These are phyloP conservation scores for Parnassius orleans DNA, from an alignment of 2,888 invertebrate species.

Conservation along the genomic window DNA sequence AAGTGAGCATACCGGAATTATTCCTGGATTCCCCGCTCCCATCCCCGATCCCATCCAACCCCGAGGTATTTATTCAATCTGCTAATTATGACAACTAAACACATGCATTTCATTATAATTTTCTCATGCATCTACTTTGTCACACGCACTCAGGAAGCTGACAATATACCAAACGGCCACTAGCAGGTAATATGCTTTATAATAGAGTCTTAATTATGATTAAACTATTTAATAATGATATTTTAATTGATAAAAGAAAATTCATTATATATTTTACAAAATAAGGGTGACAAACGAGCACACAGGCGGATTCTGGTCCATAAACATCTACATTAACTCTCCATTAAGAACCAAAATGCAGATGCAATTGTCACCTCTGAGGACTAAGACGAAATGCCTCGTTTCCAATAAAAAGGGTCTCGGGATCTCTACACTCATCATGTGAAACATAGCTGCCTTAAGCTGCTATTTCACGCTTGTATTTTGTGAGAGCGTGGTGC, in stretches of 20 bases:
- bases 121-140: slow-evolving; percentile 20
- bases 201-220: no score
- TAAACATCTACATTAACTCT: background rate
- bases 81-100: background rate
- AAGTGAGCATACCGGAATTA: background rate
- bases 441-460: no score
- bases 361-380: no score
- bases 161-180: slow-evolving; percentile 53
- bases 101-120: background rate
- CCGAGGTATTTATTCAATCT: background rate
- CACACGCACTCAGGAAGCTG: slow-evolving; percentile 50
- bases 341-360: no score
- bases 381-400: no score
- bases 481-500: no score
- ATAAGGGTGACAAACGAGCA: background rate
- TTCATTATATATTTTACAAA: slow-evolving; percentile 19
- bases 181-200: slow-evolving; percentile 42
- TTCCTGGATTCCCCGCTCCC: slow-evolving; percentile 2
- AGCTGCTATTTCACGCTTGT: no score
- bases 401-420: no score
- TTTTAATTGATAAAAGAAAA: no score
- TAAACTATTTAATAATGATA: no score
- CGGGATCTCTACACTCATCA: no score
- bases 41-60: background rate
- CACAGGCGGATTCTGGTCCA: no score